Conservation (phyloP, 2,888 invertebrate species). For the Noctua comes region DNA sequence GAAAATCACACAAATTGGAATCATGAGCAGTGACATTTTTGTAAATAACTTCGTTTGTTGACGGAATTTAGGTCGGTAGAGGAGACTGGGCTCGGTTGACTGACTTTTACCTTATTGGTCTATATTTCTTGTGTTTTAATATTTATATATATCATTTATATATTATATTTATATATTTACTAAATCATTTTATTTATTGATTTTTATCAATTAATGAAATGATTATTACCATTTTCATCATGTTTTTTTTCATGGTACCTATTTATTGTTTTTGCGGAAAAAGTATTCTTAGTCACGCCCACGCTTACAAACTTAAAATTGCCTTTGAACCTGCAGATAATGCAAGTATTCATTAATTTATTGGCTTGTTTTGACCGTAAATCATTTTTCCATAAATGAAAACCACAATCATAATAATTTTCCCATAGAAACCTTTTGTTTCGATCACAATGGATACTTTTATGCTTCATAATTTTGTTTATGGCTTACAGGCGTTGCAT, state of each 20-base stretch:
- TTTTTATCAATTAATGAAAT: too few relatives aligned
- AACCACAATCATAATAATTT: not conserved
- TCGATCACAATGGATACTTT: not conserved
- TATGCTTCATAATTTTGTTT: slow-evolving; percentile 1
- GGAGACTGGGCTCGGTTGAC: not conserved
- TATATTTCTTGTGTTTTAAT: too few relatives aligned
- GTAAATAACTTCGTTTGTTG: not conserved
- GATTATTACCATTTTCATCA: not conserved
- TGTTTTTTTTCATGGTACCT: not conserved
- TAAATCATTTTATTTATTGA: not conserved
- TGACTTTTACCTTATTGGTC: not conserved
- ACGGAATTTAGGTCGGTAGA: not conserved
- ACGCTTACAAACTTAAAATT: not conserved
- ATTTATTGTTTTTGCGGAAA: not conserved
- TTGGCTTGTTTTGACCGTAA: not conserved
- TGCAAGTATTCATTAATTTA: not conserved
- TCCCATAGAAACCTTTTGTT: not conserved
- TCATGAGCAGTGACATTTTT: not conserved
- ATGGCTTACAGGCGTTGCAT: not conserved
- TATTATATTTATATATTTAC: not conserved
- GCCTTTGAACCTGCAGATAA: not conserved
- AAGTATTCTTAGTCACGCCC: not conserved
- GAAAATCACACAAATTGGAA: not conserved
- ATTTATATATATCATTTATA: not conserved
- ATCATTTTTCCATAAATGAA: not conserved